Percentiles rank a stretch among this genome's conserved stretches.
Evolutionary conservation across 2,113 vertebrate genomes (phyloP).

Genomic region (Serilophus lunatus): DNA sequence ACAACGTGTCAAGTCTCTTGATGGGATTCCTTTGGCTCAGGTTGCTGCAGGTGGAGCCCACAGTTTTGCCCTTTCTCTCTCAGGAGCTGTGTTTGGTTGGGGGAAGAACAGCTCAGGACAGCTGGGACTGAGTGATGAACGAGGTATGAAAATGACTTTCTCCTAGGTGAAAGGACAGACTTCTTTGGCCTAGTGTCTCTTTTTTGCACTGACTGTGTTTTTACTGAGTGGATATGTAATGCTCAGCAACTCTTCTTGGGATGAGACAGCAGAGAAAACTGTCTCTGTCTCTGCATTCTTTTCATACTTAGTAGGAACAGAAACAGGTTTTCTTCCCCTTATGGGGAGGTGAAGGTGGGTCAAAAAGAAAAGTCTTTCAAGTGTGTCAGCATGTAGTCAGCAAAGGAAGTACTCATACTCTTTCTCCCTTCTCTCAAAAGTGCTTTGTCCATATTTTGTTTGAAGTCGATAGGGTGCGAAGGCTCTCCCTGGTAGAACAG

Average conservation of each 20-base stretch:
- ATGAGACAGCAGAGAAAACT: background rate
- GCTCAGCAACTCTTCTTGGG: background rate
- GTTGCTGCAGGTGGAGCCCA: constrained; percentile 90
- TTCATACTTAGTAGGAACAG: background rate
- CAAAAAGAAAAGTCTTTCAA: background rate
- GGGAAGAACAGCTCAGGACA: constrained; percentile 91
- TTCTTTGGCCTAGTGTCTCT: background rate
- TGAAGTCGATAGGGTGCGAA: background rate
- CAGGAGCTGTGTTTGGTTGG: constrained; percentile 93
- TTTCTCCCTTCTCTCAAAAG: background rate
- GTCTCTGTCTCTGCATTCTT: background rate
- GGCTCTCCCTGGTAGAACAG: background rate
- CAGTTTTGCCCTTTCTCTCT: constrained; percentile 91
- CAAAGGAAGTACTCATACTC: background rate
- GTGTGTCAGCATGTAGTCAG: background rate
- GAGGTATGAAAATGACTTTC: constrained; percentile 27
- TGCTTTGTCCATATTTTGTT: background rate
- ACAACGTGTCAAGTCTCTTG: constrained; percentile 84
- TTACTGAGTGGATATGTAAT: background rate
- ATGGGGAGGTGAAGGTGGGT: background rate
- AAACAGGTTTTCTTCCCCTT: background rate
- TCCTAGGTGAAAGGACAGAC: background rate
- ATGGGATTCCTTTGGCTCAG: constrained; percentile 89
- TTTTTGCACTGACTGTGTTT: too few relatives aligned
- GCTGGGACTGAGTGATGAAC: constrained; percentile 88